A percentile compares a stretch with the other conserved stretches of the same genome.
These are phyloP conservation scores for Marmota flaviventris DNA, from an alignment of 2,113 vertebrate genomes.

Conservation along the genomic window DNA sequence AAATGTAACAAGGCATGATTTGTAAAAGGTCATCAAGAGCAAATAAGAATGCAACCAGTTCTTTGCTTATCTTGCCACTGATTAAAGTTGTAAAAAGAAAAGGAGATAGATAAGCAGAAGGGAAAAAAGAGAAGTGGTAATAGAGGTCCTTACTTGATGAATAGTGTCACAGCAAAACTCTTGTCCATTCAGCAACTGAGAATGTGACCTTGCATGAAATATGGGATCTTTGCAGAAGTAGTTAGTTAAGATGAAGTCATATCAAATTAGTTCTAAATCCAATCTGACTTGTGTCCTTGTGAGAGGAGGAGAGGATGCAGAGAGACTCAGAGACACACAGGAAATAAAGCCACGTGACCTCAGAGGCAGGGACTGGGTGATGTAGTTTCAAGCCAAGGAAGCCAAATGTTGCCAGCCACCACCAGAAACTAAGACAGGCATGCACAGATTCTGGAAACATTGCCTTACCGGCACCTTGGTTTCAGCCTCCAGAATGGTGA, in stretches of 20 bases:
- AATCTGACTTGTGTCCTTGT: not conserved
- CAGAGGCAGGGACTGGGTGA: not conserved
- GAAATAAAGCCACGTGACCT: not conserved
- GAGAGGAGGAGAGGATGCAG: not conserved
- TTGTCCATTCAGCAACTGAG: not conserved
- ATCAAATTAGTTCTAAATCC: not conserved
- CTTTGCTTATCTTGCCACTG: conserved; percentile 30
- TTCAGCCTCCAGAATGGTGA: not conserved
- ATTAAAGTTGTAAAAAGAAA: conserved; percentile 47
- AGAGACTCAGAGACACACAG: not conserved
- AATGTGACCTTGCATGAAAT: not conserved
- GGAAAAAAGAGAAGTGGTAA: not conserved
- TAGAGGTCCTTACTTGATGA: not conserved
- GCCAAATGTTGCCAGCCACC: not conserved
- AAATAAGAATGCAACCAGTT: not conserved
- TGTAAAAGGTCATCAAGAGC: conserved; percentile 41
- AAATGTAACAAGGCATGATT: conserved; percentile 54
- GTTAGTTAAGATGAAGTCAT: not conserved
- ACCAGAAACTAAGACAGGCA: not conserved
- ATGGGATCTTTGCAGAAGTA: conserved; percentile 9
- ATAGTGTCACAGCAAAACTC: not conserved
- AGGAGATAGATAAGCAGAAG: not conserved
- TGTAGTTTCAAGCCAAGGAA: not conserved
- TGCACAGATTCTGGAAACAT: not conserved
- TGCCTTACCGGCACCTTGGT: not conserved